These are phyloP conservation scores for Empidonax alnorum DNA, from an alignment of 2,113 vertebrate genomes.

Conservation along the genomic window DNA sequence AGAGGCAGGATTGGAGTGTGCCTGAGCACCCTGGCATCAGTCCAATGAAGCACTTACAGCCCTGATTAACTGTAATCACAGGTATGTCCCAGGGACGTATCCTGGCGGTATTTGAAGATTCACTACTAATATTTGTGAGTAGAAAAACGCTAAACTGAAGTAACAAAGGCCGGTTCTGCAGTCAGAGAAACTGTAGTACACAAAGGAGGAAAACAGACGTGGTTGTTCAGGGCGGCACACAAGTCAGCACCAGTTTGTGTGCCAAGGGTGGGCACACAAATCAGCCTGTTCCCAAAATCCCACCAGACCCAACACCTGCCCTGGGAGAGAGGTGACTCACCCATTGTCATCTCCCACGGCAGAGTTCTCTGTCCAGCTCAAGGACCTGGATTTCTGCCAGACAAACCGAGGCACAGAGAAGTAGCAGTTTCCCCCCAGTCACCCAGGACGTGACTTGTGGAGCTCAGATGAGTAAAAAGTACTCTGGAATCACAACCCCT, in stretches of 20 bases:
- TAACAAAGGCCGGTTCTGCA: not conserved
- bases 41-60: not conserved
- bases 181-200: not conserved
- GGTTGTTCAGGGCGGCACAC: not conserved
- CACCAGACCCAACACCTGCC: not conserved
- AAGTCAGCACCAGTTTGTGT: not conserved
- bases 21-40: not conserved
- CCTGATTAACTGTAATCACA: not conserved
- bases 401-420: not conserved
- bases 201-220: not conserved
- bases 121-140: not conserved
- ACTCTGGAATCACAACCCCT: not conserved
- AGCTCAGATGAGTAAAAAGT: not conserved
- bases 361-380: not conserved
- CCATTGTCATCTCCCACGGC: rapidly evolving
- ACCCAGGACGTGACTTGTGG: not conserved
- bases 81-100: not conserved
- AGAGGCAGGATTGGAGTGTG: not conserved
- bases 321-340: not conserved
- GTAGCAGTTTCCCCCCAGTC: not conserved
- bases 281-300: not conserved
- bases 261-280: not conserved
- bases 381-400: not conserved
- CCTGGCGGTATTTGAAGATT: not conserved
- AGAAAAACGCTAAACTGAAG: not conserved